Percentiles rank a stretch among this genome's conserved stretches.
These are phyloP conservation scores for Lophotriccus pileatus DNA, from an alignment of 2,797 vertebrate species.

Conservation along the genomic window DNA sequence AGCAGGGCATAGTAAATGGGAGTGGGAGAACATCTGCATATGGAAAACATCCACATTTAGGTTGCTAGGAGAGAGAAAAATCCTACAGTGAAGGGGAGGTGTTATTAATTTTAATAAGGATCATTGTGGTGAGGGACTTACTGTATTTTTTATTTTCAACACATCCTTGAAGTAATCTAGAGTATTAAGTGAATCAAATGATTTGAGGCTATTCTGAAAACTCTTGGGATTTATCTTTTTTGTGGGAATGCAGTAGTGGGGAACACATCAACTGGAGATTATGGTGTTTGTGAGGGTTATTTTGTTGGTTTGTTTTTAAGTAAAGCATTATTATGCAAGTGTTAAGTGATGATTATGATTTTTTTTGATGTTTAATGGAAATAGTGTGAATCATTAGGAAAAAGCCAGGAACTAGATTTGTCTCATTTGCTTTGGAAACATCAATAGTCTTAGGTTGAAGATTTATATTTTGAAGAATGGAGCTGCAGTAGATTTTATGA, in stretches of 20 bases:
- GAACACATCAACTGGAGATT: neutral
- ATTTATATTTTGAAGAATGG: slow-evolving; percentile 51
- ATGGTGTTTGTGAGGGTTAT: neutral
- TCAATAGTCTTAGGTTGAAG: neutral
- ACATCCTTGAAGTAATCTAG: neutral
- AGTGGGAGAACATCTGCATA: neutral
- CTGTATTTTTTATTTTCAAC: neutral
- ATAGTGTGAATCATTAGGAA: neutral
- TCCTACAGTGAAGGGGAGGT: neutral
- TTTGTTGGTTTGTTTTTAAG: neutral
- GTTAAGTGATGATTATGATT: neutral
- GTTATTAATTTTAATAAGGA: neutral
- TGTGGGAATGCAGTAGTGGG: neutral
- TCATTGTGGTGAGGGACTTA: neutral
- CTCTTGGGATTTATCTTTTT: neutral
- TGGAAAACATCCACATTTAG: neutral
- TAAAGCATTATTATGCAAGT: neutral
- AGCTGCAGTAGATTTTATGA: slow-evolving; percentile 60
- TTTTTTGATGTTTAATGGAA: neutral
- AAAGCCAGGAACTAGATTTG: neutral
- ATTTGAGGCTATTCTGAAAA: neutral
- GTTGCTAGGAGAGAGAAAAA: neutral
- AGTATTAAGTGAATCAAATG: neutral
- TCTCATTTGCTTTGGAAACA: slow-evolving; percentile 37
- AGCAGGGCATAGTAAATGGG: neutral